phyloP scores from a whole-genome alignment of 2,888 invertebrate genomes.

The Pycnomerus fuliginosus region DNA sequence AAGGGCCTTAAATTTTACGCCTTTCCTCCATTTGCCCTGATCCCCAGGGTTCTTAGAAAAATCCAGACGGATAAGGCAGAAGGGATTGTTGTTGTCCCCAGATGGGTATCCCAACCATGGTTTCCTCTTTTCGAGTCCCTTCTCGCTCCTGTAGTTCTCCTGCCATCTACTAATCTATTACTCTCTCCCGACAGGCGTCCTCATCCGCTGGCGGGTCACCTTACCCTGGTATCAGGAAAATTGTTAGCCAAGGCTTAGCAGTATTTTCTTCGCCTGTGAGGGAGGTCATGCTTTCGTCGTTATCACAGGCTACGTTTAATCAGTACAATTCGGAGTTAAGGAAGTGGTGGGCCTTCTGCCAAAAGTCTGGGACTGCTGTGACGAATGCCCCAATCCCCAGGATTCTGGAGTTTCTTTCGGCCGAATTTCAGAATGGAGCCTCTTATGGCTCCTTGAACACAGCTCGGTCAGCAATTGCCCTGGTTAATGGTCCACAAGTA shows the following conservation, averaged over 20 bases:
- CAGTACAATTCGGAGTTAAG: constrained; percentile 28
- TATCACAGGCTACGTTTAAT: constrained; percentile 26
- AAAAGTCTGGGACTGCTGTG: constrained; percentile 28
- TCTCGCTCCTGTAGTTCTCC: constrained; percentile 24
- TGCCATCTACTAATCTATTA: constrained; percentile 28
- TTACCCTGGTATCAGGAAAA: constrained; percentile 35
- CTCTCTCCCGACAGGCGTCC: constrained; percentile 32
- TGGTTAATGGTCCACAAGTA: too few relatives aligned
- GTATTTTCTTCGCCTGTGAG: constrained; percentile 16
- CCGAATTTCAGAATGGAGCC: too few relatives aligned
- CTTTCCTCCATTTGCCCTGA: too few relatives aligned
- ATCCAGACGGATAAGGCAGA: constrained; percentile 34
- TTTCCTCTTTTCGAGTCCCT: constrained; percentile 32
- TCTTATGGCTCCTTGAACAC: too few relatives aligned
- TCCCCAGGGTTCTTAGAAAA: constrained; percentile 35
- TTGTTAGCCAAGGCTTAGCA: constrained; percentile 30
- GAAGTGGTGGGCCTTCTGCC: constrained; percentile 24
- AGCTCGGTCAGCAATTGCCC: too few relatives aligned
- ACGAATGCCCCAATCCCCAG: too few relatives aligned
- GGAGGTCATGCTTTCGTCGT: constrained; percentile 22
- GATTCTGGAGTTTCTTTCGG: too few relatives aligned
- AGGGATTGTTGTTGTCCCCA: constrained; percentile 38
- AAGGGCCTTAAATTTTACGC: constrained; percentile 32
- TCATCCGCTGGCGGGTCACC: constrained; percentile 27
- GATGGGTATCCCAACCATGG: constrained; percentile 37